Evolutionary conservation across 2,888 invertebrate species (phyloP), one percentile per base, ranked within the genome.

Genomic region (Rhaphigaster nebulosa): DNA sequence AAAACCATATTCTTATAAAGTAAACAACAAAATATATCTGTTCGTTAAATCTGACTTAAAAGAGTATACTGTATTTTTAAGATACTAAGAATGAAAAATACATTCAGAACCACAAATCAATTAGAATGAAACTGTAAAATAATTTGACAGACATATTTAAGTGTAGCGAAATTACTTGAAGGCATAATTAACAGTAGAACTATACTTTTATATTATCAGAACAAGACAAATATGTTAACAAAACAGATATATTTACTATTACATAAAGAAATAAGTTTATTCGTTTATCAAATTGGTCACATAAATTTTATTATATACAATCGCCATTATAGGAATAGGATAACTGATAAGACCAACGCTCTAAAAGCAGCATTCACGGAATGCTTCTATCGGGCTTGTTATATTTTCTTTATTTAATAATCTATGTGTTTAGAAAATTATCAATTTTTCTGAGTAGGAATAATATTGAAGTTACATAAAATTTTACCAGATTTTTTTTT

Each of bases 361-460:
- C 88, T 88, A 88, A 88, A 88, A 88, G 88, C 88, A 88, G 87
- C 60, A 88, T 88, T 88, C 88, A 56, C 26, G 65, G 60, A 60
- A 87, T 56, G 56, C 87, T 56, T 87, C 54, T 52, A 76, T 76
- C 29, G 54, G 34, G 34, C 54, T 87, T 45, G 34, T 80, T 84
- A 38, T 38, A 38, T 18, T 52, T 54, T 87, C 56, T 38, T 56
- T 34, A 10, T 38, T 87, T 54, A 54, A 87, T 87, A 87, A 87
- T 52, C 87, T 87, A 87, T 34, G 4, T 76, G 38, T 76, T 76
- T 38, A 76, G 23, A 76, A 76, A 76, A 76, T 76, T 76, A 76
- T 76, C 70, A 76, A 76, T 76, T 76, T 76, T 76, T 87, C 54
- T 38, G 54, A 54, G 15, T 87, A 88, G 45, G 60, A 88, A 87